Evolutionary conservation across 2,888 invertebrate genomes (phyloP), one percentile per base, ranked within the genome.

Genomic region (Beris morrisii): DNA sequence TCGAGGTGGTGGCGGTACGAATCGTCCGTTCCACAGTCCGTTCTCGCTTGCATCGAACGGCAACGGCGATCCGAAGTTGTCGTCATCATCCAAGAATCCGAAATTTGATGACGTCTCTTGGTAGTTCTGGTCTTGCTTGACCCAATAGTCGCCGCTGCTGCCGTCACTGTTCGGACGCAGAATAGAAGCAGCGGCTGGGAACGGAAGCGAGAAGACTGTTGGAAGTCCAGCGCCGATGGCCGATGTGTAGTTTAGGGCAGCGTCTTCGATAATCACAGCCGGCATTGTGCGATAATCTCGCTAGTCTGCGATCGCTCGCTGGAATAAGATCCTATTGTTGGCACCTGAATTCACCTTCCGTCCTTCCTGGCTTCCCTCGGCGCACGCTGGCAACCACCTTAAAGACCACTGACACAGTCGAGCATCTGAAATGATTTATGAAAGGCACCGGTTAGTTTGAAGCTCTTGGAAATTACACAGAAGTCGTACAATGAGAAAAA

Each of bases 1-100:
- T 72, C 87, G 81, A 43, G 88, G 88, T 67, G 88, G 88, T 69
- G 88, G 88, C 70, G 87, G 87, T 72, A 88, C 85, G 78, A 87
- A 87, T 73, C 83, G 77, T 66, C 81, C 81, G 73, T 80, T 81
- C 79, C 80, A 81, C 61, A 81, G 74, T 12, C 80, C 81, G 72
- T 78, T 77, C 72, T 80, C 80, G 73, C 81, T 80, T 71, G 78
- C 78, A 73, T 81, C 81, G 73, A 81, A 80, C 65, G 80, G 78
- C 74, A 81, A 72, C 72, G 81, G 81, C 69, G 81, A 80, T 65
- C 79, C 78, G 73, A 79, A 81, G 69, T 80, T 78, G 74, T 81
- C 81, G 75, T 79, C 81, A 72, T 79, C 80, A 71, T 64, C 55
- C 3, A 53, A 30, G 32, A 61, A 65, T 45, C 64, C 43, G 30